A percentile compares a stretch with the other conserved stretches of the same genome.
These are phyloP conservation scores for Gambelia wislizenii DNA, from an alignment of 2,797 vertebrate genomes.

Conservation along the genomic window DNA sequence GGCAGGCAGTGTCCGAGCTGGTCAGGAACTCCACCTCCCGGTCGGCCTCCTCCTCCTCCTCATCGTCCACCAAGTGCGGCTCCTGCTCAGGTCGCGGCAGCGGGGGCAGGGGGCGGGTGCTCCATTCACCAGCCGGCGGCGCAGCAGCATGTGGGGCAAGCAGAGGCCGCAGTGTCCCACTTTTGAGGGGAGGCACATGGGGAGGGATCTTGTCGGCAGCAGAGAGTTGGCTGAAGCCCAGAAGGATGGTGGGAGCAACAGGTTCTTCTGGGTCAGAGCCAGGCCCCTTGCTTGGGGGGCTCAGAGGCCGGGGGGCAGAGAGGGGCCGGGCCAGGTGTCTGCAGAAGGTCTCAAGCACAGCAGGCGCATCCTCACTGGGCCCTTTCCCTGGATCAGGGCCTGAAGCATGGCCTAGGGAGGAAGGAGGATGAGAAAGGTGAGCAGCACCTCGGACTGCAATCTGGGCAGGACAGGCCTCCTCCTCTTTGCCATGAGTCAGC, in stretches of 20 bases:
- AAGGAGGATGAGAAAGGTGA: background rate
- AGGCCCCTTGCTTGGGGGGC: constrained; percentile 72
- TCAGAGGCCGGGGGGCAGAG: constrained; percentile 77
- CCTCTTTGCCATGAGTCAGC: no score
- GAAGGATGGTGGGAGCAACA: constrained; percentile 63
- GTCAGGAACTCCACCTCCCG: constrained; percentile 91
- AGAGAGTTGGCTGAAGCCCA: constrained; percentile 86
- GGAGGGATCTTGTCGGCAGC: constrained; percentile 81
- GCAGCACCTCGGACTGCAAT: background rate
- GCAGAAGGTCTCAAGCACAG: constrained; percentile 18
- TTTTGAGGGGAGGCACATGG: constrained; percentile 76
- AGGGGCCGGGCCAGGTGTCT: constrained; percentile 77
- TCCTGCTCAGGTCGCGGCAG: constrained; percentile 85
- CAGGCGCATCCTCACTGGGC: constrained; percentile 67
- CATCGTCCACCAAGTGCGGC: constrained; percentile 77
- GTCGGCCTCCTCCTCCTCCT: constrained; percentile 72
- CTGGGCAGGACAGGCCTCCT: background rate
- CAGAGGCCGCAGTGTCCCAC: constrained; percentile 50
- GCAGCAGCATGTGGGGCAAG: constrained; percentile 34
- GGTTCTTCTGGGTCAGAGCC: constrained; percentile 76
- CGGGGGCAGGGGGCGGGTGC: constrained; percentile 90
- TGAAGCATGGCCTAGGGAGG: constrained; percentile 78
- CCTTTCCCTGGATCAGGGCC: constrained; percentile 66
- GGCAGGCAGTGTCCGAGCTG: constrained; percentile 83
- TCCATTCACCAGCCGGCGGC: constrained; percentile 74